phyloP scores from a whole-genome alignment of 2,797 vertebrate species.

The Megaceryle alcyon region DNA sequence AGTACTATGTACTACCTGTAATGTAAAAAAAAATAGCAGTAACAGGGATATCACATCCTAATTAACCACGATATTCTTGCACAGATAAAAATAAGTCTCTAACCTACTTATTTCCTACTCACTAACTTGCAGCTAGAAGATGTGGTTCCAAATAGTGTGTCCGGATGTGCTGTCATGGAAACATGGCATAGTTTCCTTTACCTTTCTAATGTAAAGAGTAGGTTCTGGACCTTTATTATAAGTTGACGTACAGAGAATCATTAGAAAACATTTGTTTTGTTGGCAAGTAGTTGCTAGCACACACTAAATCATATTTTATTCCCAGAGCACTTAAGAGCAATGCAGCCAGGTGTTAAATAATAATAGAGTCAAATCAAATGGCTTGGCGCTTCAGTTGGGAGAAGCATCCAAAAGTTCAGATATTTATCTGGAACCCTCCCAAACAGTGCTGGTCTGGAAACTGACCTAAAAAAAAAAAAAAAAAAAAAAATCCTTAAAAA shows the following conservation, averaged over 20 bases:
- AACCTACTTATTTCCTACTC: background rate
- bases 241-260: background rate
- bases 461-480: background rate
- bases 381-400: background rate
- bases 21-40: background rate
- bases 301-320: slow-evolving; percentile 9
- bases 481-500: background rate
- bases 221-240: background rate
- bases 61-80: background rate
- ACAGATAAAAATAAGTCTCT: background rate
- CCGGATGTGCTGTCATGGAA: background rate
- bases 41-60: background rate
- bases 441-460: slow-evolving; percentile 25
- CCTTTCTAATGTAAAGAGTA: background rate
- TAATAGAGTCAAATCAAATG: background rate
- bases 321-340: background rate
- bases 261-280: background rate
- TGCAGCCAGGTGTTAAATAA: slow-evolving; percentile 19
- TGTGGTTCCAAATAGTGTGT: background rate
- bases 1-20: background rate
- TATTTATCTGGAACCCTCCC: background rate
- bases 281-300: background rate
- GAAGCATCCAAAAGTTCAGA: background rate
- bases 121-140: background rate
- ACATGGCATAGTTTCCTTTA: background rate